These are phyloP conservation scores for Eupristina koningsbergeri DNA, from an alignment of 1,140 invertebrate species.

Conservation along the genomic window DNA sequence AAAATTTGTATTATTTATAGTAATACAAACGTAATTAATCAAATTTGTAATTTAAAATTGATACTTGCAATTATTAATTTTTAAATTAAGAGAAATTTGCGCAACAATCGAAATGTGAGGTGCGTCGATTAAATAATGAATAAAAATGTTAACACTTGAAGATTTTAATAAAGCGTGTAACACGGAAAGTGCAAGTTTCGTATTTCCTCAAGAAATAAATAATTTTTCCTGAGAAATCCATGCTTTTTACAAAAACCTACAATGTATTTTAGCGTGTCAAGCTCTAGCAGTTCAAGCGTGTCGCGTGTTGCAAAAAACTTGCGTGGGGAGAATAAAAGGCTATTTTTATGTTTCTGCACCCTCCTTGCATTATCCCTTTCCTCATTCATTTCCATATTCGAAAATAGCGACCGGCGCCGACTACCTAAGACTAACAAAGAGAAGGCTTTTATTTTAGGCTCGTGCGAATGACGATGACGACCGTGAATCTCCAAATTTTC, in stretches of 20 bases:
- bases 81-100: too few species aligned
- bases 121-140: background rate
- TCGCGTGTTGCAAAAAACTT: background rate
- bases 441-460: slow-evolving; percentile 47
- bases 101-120: too few species aligned
- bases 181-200: background rate
- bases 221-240: background rate
- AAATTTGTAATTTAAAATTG: too few species aligned
- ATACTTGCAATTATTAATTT: too few species aligned
- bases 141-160: background rate
- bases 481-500: slow-evolving; percentile 43
- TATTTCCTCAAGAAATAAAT: background rate
- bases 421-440: slow-evolving; percentile 44
- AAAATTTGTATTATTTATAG: too few species aligned
- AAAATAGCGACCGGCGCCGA: slow-evolving; percentile 34
- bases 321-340: slow-evolving; percentile 14
- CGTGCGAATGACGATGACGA: slow-evolving; percentile 37
- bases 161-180: background rate
- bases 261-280: background rate
- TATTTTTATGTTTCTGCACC: slow-evolving; percentile 41
- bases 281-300: background rate
- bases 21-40: too few species aligned
- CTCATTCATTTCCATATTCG: slow-evolving; percentile 43
- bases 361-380: slow-evolving; percentile 17
- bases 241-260: background rate